Evolutionary conservation across 2,113 vertebrate genomes (phyloP), one percentile per base, ranked within the genome.

Genomic region (Coracopsis vasa): DNA sequence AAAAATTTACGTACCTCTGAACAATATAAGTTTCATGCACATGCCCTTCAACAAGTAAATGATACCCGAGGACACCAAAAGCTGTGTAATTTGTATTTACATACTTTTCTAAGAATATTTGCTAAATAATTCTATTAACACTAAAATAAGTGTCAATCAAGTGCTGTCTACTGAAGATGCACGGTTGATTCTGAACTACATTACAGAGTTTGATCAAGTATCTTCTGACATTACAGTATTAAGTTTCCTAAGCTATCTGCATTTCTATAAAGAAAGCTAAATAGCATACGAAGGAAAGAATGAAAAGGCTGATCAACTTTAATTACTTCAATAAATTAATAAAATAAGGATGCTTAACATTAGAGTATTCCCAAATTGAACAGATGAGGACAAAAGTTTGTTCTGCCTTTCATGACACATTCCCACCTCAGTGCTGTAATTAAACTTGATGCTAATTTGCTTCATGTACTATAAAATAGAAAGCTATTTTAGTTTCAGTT

Each of bases 161-260:
- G 54, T 65, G 39, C 79, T 77, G 39, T 24, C 72, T 92, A 19
- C 37, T 70, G 82, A 81, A 67, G 67, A 86, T 35, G 69, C 86
- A 70, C 11, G 13, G 86, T 5, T 86, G 80, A 84, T 54, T 92
- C 91, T 91, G 37, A 86, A 64, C 77, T 78, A 79, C 45, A 77
- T 33, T n/a, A 37, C 23, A 60, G 66, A 65, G 64, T 84, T 80
- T 78, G 42, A 78, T 64, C 80, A 42, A 47, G 45, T 45, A 33
- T 91, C 94, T 86, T 92, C 92, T 96, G 72, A 35, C 69, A 54
- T 86, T 91, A 92, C 94, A 84, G 65, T 50, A 86, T 95, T 88
- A 91, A 67, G 56, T 96, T 95, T 84, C 91, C 56, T 54, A 70
- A 80, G 62, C 71, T 62, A 75, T 77, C 78, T 92, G 74, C 78